phyloP scores from a whole-genome alignment of 2,113 vertebrate species.

The Lepidothrix coronata region DNA sequence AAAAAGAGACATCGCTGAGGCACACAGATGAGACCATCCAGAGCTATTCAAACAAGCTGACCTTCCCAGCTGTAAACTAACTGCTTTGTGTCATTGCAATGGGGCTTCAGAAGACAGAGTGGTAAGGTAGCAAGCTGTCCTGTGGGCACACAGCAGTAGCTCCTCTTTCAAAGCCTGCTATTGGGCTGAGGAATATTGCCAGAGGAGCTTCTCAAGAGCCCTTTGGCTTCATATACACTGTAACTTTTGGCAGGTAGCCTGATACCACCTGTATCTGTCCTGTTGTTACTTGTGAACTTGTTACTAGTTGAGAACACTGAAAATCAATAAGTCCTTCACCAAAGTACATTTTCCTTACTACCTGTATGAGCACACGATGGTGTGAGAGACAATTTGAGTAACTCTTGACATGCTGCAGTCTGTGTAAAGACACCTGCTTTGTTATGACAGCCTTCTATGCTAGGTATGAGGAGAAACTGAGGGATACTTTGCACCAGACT shows the following conservation, averaged over 20 bases:
- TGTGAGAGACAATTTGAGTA: background rate
- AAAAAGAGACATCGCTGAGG: background rate
- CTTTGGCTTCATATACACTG: background rate
- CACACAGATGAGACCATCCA: background rate
- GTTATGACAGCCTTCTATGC: background rate
- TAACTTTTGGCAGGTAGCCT: background rate
- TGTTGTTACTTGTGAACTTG: background rate
- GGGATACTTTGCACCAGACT: background rate
- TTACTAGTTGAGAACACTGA: background rate
- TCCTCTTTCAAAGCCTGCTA: background rate
- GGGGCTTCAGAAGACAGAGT: background rate
- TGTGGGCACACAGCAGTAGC: background rate
- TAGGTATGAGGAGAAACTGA: background rate
- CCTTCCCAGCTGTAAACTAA: background rate
- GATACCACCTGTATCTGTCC: background rate
- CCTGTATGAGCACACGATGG: background rate
- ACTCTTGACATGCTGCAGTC: rapidly evolving
- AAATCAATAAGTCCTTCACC: background rate
- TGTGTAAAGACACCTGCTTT: background rate
- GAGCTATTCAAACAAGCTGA: rapidly evolving
- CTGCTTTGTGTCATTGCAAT: background rate
- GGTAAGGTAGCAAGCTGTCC: background rate
- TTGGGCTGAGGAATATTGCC: background rate
- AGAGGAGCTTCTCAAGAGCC: background rate
- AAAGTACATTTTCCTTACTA: background rate